Evolutionary conservation across 2,797 vertebrate genomes (phyloP).

Genomic region (Sebastes dallii): DNA sequence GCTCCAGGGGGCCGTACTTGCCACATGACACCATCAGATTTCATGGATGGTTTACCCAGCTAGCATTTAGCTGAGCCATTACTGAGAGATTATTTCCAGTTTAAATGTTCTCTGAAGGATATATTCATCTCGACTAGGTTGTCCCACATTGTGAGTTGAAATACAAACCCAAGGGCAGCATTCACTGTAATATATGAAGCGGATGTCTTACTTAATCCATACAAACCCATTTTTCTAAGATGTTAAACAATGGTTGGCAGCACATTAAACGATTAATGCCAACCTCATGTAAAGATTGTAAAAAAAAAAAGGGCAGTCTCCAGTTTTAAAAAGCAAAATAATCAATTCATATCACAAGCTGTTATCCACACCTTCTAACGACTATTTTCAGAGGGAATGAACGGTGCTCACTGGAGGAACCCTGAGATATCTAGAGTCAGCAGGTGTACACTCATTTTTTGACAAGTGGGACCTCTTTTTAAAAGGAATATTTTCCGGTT

Average conservation of each 20-base stretch:
- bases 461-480: conserved; percentile 61
- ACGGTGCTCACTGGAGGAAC: conserved; percentile 23
- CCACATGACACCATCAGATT: conserved; percentile 53
- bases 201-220: background rate
- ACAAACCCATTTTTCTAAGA: background rate
- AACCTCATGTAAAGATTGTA: background rate
- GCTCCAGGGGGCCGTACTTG: conserved; percentile 27
- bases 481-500: conserved; percentile 69
- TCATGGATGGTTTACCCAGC: conserved; percentile 63
- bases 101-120: conserved; percentile 30
- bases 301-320: background rate
- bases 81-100: conserved; percentile 25
- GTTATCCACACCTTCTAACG: conserved; percentile 18
- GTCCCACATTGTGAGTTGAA: background rate
- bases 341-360: conserved; percentile 28
- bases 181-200: background rate
- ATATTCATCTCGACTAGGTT: background rate
- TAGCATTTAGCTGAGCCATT: conserved; percentile 52
- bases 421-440: conserved; percentile 65
- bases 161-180: background rate
- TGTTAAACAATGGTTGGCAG: background rate
- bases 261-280: background rate
- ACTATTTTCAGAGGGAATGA: conserved; percentile 17
- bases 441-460: conserved; percentile 58
- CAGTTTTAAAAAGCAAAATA: conserved; percentile 24